Conservation (phyloP, 2,888 invertebrate genomes). For the Dione vanillae region DNA sequence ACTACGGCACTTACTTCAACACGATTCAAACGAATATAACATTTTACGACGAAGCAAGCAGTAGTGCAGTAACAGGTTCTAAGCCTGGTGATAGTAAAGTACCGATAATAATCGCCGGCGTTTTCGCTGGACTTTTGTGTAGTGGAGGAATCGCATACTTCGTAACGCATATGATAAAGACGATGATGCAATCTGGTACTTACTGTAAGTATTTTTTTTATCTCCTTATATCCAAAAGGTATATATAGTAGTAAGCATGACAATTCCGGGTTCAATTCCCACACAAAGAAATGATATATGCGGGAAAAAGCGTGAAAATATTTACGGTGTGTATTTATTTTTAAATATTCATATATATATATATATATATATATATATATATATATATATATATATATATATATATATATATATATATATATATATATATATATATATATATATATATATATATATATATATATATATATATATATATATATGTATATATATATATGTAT, state of each 20-base stretch:
- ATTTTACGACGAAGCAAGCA: constrained; percentile 1
- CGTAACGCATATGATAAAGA: constrained; percentile 1
- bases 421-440: too few relatives aligned
- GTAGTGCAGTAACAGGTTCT: neutral
- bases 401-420: neutral
- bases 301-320: too few relatives aligned
- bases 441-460: neutral
- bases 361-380: neutral
- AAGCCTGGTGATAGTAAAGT: neutral
- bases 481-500: too few relatives aligned
- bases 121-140: neutral
- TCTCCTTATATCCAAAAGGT: too few relatives aligned
- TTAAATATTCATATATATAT: neutral
- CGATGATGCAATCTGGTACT: constrained; percentile 36
- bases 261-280: too few relatives aligned
- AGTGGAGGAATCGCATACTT: constrained; percentile 2
- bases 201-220: constrained; percentile 47
- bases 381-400: too few relatives aligned
- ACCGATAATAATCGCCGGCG: constrained; percentile 37
- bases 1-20: neutral
- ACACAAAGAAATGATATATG: too few relatives aligned
- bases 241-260: too few relatives aligned
- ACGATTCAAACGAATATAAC: constrained; percentile 9
- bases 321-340: too few relatives aligned
- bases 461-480: too few relatives aligned